Evolutionary conservation across 2,113 vertebrate genomes (phyloP), one percentile per base, ranked within the genome.

Genomic region (Loxodonta africana): DNA sequence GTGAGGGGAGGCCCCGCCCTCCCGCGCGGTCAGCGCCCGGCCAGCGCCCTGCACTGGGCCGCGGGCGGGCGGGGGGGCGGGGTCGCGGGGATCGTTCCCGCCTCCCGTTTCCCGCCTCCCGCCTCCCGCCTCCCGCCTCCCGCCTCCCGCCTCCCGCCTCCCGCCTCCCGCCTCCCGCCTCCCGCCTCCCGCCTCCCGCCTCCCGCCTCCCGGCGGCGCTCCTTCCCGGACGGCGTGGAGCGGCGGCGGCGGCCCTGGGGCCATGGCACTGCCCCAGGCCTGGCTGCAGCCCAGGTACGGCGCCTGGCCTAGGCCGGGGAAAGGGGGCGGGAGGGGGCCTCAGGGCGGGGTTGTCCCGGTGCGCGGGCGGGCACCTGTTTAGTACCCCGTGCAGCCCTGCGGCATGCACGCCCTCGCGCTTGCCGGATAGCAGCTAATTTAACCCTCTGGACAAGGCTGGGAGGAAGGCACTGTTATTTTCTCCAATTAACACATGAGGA

Each of bases 221-320:
- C 48, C 62, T 94, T 82, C 60, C 48, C 18, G 4, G 74, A 92
- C 76, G 0, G 87, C 67, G 51, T 65, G 69, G 33, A n/a, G 71
- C 84, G 85, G 57, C n/a, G 63, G 67, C 26, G 11, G 85, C 74
- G 7, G 82, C 53, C 41, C 53, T 10, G 92, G 73, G 60, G 53
- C 76, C 77, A 85, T 1, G 92, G 90, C 63, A 62, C 85, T 91
- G 93, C 91, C 91, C 25, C 71, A 17, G 71, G 18, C 85, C 94
- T 95, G 97, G 97, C 95, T 95, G 96, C 97, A 96, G 95, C 88
- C 97, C 93, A 97, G 97, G 97, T 98, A 98, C 96, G 97, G 86
- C 91, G 51, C 84, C 18, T 0, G 26, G 28, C 44, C 0, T 33
- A 7, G 37, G 33, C 46, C 44, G 51, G 1, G 83, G 76, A 63